Conservation (phyloP, 1,140 invertebrate species). For the Saccostrea glomerata region DNA sequence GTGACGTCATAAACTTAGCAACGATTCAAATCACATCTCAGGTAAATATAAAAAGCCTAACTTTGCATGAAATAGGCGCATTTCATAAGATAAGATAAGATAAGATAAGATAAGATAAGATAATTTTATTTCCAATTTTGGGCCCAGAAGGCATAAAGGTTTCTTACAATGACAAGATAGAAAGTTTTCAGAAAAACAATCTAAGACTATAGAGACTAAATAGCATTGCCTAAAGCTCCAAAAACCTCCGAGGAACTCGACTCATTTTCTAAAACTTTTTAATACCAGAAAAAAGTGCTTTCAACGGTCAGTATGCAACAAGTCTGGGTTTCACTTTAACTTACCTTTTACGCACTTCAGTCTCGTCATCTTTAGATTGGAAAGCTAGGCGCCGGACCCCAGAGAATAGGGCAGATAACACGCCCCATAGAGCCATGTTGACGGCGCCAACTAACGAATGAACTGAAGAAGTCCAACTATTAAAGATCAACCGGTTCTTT, state of each 20-base stretch:
- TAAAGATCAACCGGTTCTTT: background rate
- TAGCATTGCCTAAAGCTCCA: background rate
- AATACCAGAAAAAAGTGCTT: no score
- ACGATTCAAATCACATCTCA: no score
- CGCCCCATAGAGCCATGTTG: background rate
- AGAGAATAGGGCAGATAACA: background rate
- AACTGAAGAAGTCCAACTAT: background rate
- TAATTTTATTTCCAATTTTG: no score
- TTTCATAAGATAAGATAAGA: no score
- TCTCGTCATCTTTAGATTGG: background rate
- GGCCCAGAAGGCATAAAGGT: no score
- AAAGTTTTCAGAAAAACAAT: background rate
- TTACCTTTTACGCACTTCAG: background rate
- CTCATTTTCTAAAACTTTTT: no score
- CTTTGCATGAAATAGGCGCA: no score
- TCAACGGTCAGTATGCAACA: background rate
- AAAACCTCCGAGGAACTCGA: background rate
- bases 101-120: no score
- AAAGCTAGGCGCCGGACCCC: background rate
- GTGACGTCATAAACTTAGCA: no score
- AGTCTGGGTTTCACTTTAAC: background rate
- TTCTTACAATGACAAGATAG: no score
- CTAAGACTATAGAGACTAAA: background rate
- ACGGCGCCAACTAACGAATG: background rate
- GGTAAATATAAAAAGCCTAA: no score